These are phyloP conservation scores for Aphidius ervi DNA, from an alignment of 1,140 invertebrate genomes.

Conservation along the genomic window DNA sequence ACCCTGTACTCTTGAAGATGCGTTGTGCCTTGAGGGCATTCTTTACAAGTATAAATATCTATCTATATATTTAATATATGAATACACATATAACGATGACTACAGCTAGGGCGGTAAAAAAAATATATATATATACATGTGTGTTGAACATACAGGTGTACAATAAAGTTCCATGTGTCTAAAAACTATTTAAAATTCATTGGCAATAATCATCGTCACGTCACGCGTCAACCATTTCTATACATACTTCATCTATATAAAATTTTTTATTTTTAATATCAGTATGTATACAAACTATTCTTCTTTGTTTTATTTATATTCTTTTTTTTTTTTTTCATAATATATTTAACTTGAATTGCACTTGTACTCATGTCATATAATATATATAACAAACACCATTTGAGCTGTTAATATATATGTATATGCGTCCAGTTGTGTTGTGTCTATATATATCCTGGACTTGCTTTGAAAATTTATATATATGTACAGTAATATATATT, in stretches of 20 bases:
- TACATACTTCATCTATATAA: constrained; percentile 4
- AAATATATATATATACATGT: neutral
- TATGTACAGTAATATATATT: neutral
- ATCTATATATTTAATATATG: neutral
- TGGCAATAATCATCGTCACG: constrained; percentile 49
- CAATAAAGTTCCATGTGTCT: constrained; percentile 30
- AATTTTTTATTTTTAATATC: constrained; percentile 4
- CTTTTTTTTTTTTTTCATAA: too few relatives aligned
- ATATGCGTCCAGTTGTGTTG: too few relatives aligned
- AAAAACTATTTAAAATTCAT: constrained; percentile 50
- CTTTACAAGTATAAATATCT: constrained; percentile 5
- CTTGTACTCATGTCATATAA: too few relatives aligned
- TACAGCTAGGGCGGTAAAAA: constrained; percentile 11
- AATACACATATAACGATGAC: neutral
- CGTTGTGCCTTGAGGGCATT: constrained; percentile 9
- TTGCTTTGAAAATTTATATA: too few relatives aligned
- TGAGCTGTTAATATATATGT: too few relatives aligned
- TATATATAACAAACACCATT: too few relatives aligned
- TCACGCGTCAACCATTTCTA: constrained; percentile 38
- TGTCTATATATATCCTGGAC: too few relatives aligned
- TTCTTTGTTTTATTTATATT: neutral
- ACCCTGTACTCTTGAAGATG: constrained; percentile 14
- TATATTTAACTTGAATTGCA: too few relatives aligned
- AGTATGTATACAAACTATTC: neutral
- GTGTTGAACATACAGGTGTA: constrained; percentile 15